These are phyloP conservation scores for Rostratula benghalensis DNA, from an alignment of 2,113 vertebrate species.

Conservation along the genomic window DNA sequence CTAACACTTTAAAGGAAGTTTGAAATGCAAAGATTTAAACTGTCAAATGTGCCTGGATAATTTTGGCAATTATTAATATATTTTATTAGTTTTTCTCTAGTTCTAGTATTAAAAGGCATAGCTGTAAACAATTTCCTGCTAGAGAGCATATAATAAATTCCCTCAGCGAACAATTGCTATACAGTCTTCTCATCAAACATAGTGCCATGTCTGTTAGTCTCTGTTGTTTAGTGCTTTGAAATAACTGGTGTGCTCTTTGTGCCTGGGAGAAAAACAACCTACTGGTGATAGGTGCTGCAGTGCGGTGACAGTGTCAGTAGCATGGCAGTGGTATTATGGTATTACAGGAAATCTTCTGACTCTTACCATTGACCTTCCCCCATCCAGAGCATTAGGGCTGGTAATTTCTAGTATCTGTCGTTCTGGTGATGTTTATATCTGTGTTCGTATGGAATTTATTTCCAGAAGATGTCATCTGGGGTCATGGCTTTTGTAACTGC, in stretches of 20 bases:
- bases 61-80: neutral
- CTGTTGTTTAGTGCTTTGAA: neutral
- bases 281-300: rapidly evolving
- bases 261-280: neutral
- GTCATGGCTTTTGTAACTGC: neutral
- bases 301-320: neutral
- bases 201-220: neutral
- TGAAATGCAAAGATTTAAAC: constrained; percentile 8
- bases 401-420: neutral
- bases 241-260: neutral
- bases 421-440: neutral
- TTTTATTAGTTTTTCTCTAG: neutral
- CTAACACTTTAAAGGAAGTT: neutral
- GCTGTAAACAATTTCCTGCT: neutral
- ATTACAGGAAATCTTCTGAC: neutral
- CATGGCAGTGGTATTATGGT: neutral
- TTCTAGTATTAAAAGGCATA: neutral
- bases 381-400: no score
- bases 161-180: neutral
- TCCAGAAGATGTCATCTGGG: neutral
- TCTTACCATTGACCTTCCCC: neutral
- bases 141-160: neutral
- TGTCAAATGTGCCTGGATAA: neutral
- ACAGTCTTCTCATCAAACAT: neutral
- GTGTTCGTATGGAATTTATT: neutral